A percentile compares a stretch with the other conserved stretches of the same genome.
phyloP scores from a whole-genome alignment of 2,113 vertebrate species.

The Hippopotamus amphibius region DNA sequence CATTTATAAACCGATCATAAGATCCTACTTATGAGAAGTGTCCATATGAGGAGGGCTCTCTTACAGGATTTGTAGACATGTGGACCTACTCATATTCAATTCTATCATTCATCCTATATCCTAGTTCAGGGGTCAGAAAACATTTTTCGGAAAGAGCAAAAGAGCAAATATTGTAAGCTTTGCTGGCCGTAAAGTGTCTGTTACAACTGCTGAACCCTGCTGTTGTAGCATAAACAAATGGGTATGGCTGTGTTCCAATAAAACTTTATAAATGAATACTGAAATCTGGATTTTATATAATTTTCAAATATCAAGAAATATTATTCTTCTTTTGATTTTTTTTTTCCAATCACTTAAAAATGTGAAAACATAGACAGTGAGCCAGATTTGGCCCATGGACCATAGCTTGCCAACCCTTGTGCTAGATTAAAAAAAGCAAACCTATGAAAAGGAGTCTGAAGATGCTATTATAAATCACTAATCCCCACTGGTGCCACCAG shows the following conservation, averaged over 20 bases:
- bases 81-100: background rate
- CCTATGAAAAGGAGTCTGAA: slow-evolving; percentile 54
- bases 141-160: background rate
- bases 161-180: background rate
- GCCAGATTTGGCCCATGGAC: slow-evolving; percentile 4
- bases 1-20: background rate
- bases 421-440: slow-evolving; percentile 50
- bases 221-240: background rate
- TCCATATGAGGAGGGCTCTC: fast-evolving
- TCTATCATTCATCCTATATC: background rate
- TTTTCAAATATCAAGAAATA: slow-evolving; percentile 32
- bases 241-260: background rate
- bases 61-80: background rate
- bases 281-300: background rate
- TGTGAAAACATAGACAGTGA: background rate
- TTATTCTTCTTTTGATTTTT: background rate
- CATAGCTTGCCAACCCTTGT: background rate
- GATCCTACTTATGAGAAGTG: background rate
- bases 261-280: background rate
- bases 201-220: background rate
- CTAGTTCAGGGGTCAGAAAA: background rate
- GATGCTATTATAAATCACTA: slow-evolving; percentile 62
- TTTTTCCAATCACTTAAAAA: background rate
- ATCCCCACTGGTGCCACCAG: slow-evolving; percentile 63
- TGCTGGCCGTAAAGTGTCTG: background rate